phyloP scores from a whole-genome alignment of 2,113 vertebrate genomes.

The Channa argus region DNA sequence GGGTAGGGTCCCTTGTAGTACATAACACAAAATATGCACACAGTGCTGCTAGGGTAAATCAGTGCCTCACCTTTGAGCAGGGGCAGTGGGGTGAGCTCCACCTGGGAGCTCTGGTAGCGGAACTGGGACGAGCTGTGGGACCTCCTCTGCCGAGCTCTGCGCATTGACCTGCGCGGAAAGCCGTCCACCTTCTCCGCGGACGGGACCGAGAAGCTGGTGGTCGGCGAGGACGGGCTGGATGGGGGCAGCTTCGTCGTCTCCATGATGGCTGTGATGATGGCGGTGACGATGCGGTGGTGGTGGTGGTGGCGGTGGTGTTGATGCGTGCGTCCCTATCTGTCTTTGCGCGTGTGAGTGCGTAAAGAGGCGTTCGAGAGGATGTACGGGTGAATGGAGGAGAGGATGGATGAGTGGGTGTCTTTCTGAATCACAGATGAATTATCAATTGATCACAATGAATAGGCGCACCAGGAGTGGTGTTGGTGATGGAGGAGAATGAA shows the following conservation, averaged over 20 bases:
- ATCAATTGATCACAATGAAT: conserved; percentile 47
- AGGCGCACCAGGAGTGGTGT: conserved; percentile 10
- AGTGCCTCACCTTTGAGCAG: conserved; percentile 89
- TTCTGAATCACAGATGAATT: conserved; percentile 57
- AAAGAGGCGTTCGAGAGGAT: conserved; percentile 21
- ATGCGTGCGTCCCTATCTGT: conserved; percentile 15
- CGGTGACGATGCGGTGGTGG: not conserved
- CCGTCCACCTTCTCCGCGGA: conserved; percentile 95
- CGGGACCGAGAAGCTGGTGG: conserved; percentile 91
- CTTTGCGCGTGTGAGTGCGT: conserved; percentile 32
- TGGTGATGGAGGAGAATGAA: not conserved
- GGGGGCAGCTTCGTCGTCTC: conserved; percentile 90
- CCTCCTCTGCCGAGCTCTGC: conserved; percentile 89
- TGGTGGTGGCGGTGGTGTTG: not conserved
- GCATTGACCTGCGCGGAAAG: conserved; percentile 91
- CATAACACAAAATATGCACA: not conserved
- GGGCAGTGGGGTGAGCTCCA: conserved; percentile 92
- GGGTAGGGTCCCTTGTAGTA: too few relatives aligned
- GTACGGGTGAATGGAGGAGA: conserved; percentile 35
- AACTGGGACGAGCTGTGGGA: conserved; percentile 96
- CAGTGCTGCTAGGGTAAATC: not conserved
- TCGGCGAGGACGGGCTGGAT: conserved; percentile 91
- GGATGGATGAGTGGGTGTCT: conserved; percentile 40
- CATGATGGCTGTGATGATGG: conserved; percentile 64
- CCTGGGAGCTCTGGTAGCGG: conserved; percentile 94